Evolutionary conservation across 2,113 vertebrate genomes (phyloP), one percentile per base, ranked within the genome.

Genomic region (Halcyon senegalensis): DNA sequence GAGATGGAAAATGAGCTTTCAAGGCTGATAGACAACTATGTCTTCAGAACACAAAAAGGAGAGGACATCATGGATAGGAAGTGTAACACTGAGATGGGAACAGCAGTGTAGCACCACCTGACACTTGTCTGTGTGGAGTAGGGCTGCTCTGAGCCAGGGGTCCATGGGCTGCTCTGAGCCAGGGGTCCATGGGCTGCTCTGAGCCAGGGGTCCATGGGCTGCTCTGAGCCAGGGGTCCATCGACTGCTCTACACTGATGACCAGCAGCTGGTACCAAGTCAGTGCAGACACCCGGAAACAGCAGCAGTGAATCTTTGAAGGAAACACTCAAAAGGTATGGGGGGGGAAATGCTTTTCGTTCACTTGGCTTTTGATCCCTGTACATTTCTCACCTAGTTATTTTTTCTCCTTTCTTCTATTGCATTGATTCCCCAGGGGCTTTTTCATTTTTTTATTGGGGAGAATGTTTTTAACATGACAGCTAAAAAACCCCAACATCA

Each of bases 11-110:
- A 59, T 11, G 16, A 77, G 33, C 12, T 69, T 91, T 70, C 6
- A 13, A 66, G 58, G 73, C 43, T 35, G 25, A 31, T 6, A 39
- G 55, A 51, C 16, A 67, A 2, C 23, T 0, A 0, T 62, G 33
- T 75, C 56, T 81, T 67, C 72, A 31, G 60, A 78, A 15, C 20
- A 58, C 43, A 79, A 39, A 68, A 73, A 53, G 44, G 30, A 68
- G 64, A 82, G 30, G 44, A 55, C 27, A 4, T 24, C 33, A 75
- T 35, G 12, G 28, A 24, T 7, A 46, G 46, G 33, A 89, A 62
- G 56, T 83, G 5, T 67, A 89, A 48, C 13, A 9, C 11, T 27
- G 50, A 76, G 37, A 5, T 17, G 14, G 27, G 27, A 90, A 64
- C 4, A 4, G 50, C 27, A n/a, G 20, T 15, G 11, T 63, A 51